Evolutionary conservation across 1,140 invertebrate genomes (phyloP), one percentile per base, ranked within the genome.

Genomic region (Helicoverpa zea): DNA sequence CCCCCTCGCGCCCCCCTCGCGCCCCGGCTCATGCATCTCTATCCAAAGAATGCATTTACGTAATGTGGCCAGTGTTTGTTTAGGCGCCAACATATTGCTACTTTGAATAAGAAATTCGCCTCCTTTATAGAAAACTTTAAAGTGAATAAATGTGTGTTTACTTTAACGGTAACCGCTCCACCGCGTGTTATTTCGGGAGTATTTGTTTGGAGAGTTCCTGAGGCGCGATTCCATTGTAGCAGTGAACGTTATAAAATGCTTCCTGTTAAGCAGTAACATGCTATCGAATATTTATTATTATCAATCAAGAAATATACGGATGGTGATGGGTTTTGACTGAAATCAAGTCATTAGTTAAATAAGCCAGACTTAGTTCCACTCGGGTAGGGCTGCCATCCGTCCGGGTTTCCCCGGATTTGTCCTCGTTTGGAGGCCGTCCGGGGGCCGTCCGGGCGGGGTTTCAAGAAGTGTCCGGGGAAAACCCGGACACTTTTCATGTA

Each of bases 21-120:
- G 73, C 66, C 83, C 80, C 54, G 72, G 43, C 85, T 88, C 87
- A 86, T 88, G 89, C 89, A 89, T 89, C 83, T 81, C 82, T 80
- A 89, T 87, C 84, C 30, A 49, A 18, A 43, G 85, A 87, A 87
- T 88, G 90, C 89, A 87, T 89, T 91, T 87, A 86, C 86, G 86
- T 83, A 83, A 86, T 84, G 87, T 85, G 86, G 58, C 66, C 84
- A 79, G 43, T 91, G 90, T 93, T 93, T 90, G 89, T 89, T 91
- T 90, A 92, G 89, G 91, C 86, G 83, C 88, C 84, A 75, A 78
- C 80, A 82, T 91, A 91, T 92, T 88, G 90, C 89, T 87, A 88
- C 89, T 91, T 91, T 90, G 88, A 91, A 92, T 91, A 91, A 91
- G 86, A 91, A 66, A 91, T 89, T 87, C 81, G 84, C 56, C 52